A percentile compares a stretch with the other conserved stretches of the same genome.
Evolutionary conservation across 2,797 vertebrate genomes (phyloP).

Genomic region (Chanos chanos): DNA sequence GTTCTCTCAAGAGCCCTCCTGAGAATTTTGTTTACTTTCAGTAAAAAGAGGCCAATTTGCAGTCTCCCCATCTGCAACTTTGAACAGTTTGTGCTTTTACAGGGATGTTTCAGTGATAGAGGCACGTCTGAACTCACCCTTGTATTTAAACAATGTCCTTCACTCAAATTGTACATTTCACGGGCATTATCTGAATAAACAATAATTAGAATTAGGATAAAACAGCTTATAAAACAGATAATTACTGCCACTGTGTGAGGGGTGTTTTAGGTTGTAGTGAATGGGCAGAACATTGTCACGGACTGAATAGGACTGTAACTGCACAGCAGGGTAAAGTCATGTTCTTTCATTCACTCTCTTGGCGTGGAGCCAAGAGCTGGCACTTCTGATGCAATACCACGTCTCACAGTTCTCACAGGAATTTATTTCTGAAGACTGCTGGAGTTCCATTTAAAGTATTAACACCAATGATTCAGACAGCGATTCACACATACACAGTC

Average conservation of each 20-base stretch:
- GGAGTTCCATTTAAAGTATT: conserved; percentile 4
- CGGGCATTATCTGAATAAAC: not conserved
- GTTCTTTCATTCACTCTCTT: conserved; percentile 14
- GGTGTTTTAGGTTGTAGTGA: conserved; percentile 29
- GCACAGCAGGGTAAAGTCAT: conserved; percentile 5
- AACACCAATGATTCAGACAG: not conserved
- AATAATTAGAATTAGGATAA: not conserved
- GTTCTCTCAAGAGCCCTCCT: not conserved
- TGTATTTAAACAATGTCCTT: not conserved
- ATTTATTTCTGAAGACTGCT: conserved; percentile 11
- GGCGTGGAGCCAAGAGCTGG: not conserved
- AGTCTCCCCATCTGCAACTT: conserved; percentile 4
- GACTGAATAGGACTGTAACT: no score
- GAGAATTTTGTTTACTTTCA: conserved; percentile 2
- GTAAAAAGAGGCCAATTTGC: conserved; percentile 9
- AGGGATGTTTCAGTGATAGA: not conserved
- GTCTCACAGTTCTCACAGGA: not conserved
- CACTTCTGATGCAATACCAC: conserved; percentile 10
- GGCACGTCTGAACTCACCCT: not conserved
- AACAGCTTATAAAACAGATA: not conserved
- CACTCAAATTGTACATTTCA: not conserved
- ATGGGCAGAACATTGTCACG: no score
- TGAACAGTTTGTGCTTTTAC: not conserved
- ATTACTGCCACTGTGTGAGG: not conserved
- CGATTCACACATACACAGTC: not conserved